phyloP scores from a whole-genome alignment of 2,113 vertebrate genomes.

The Chelonoidis abingdonii region DNA sequence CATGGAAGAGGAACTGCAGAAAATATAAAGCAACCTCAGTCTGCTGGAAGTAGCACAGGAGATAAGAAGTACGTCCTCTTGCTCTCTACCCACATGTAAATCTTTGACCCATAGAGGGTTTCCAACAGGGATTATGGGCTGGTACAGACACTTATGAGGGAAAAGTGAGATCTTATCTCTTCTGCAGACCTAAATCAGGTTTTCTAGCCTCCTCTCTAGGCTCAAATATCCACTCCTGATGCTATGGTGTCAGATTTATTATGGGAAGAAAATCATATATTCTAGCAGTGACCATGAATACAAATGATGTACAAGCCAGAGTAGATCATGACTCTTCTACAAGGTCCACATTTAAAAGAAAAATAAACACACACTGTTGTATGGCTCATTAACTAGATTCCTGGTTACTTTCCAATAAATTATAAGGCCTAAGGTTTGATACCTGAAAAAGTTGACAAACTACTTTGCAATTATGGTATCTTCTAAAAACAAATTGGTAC shows the following conservation, averaged over 20 bases:
- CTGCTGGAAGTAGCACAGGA: background rate
- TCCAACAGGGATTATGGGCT: background rate
- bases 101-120: background rate
- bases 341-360: background rate
- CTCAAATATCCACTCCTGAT: background rate
- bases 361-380: background rate
- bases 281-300: background rate
- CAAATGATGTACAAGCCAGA: conserved; percentile 6
- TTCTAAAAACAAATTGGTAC: background rate
- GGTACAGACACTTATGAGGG: background rate
- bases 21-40: background rate
- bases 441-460: background rate
- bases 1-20: background rate
- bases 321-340: background rate
- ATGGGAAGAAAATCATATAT: background rate
- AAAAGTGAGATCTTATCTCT: background rate
- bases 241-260: background rate
- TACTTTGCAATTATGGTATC: background rate
- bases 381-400: background rate
- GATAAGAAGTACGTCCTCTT: background rate
- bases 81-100: background rate
- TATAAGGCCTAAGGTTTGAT: background rate
- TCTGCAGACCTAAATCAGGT: background rate
- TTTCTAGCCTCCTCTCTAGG: background rate
- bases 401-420: background rate